These are phyloP conservation scores for Octodon degus DNA, from an alignment of 2,113 vertebrate species.

Conservation along the genomic window DNA sequence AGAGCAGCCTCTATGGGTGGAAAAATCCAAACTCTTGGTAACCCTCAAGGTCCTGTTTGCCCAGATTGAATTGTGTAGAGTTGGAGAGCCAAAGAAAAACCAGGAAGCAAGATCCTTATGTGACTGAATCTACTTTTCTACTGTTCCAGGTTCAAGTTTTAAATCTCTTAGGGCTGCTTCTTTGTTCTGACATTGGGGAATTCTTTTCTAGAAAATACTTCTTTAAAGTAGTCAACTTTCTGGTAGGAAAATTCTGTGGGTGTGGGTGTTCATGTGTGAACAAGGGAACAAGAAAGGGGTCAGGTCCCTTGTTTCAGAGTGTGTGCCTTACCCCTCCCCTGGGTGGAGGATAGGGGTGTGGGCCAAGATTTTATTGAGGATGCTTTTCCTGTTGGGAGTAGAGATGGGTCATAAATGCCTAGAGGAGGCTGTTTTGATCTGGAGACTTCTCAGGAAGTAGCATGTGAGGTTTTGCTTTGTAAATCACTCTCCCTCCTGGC, in stretches of 20 bases:
- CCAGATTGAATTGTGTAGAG: not conserved
- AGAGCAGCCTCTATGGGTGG: not conserved
- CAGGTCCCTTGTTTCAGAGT: conserved; percentile 60
- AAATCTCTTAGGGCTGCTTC: conserved; percentile 25
- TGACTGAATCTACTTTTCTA: not conserved
- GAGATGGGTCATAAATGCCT: conserved; percentile 81
- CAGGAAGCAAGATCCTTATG: not conserved
- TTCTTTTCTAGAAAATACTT: not conserved
- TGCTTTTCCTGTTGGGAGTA: conserved; percentile 77
- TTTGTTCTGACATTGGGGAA: conserved; percentile 22
- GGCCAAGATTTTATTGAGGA: conserved; percentile 82
- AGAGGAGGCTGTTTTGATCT: conserved; percentile 85
- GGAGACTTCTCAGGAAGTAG: conserved; percentile 83
- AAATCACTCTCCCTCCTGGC: conserved; percentile 77
- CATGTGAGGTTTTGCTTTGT: conserved; percentile 80
- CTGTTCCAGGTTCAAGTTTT: not conserved
- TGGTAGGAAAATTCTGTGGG: conserved; percentile 22
- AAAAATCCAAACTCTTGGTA: not conserved
- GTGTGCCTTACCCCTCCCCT: not conserved
- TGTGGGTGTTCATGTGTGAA: not conserved
- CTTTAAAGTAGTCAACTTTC: conserved; percentile 29
- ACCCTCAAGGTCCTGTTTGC: conserved; percentile 42
- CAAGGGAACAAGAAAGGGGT: conserved; percentile 10
- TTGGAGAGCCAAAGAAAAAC: not conserved
- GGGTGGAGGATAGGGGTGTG: conserved; percentile 47